Base-by-base conservation (phyloP, 2,888 invertebrate genomes). In the Gisinianus flammeolus region DNA sequence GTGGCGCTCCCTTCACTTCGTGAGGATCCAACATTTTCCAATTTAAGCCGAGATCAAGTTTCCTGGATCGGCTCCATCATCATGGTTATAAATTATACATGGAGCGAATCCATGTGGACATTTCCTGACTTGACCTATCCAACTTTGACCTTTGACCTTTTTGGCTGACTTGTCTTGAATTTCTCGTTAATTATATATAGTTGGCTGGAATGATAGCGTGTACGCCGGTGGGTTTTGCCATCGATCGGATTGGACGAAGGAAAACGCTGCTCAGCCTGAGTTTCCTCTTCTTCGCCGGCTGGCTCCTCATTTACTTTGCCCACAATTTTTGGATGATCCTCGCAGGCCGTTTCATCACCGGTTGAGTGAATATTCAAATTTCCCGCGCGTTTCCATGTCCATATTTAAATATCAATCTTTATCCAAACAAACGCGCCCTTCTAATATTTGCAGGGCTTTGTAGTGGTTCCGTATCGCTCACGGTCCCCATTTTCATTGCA, bases 401-500 rank as follows among this genome's bases (percentile, higher is more conserved):
- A 66, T 30, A 66, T 30, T 24, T 64, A 64, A 44, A 44, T 10
- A 44, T 44, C 16, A 44, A 10, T 44, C 44, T 10, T 10, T 44
- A 10, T 44, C 44, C 8, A 44, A 6, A 16, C 44, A 6, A 44
- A 10, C 16, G 8, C 6, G 44, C 6, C 44, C 8, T 44, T 10
- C 6, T 33, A n/a, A n/a, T 31, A n/a, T 10, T 22, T n/a, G 1
- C 1, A 68, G 68, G 68, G 3, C 12, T 68, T 33, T 68, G 35
- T 33, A 16, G 68, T n/a, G 68, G 68, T 2, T 22, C 31, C 4
- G 33, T 35, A 22, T 8, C n/a, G 22, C n/a, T 68, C 2, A 22
- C 22, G 2, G n/a, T 19, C 1, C 72, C 72, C 28, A 73, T 73
- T 16, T 73, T 73, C 52, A 33, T 73, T 31, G 56, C 72, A 1